phyloP scores from a whole-genome alignment of 2,113 vertebrate species.

The Tachycineta bicolor region DNA sequence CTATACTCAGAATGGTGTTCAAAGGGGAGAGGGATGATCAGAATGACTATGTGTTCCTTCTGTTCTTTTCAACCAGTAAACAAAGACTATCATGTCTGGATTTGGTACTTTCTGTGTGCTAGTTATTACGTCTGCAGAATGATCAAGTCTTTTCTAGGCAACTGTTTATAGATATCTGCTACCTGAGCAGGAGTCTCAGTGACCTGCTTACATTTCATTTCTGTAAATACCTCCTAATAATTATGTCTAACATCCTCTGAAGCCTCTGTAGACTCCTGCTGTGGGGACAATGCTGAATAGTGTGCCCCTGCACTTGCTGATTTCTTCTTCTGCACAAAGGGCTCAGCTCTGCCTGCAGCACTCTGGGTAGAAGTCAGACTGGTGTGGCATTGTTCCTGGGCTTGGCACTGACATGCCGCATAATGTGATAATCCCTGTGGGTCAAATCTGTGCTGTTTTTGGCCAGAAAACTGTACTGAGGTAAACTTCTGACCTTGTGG shows the following conservation, averaged over 20 bases:
- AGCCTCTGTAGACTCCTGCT: not conserved
- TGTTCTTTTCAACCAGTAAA: not conserved
- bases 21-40: not conserved
- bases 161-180: not conserved
- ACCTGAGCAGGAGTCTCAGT: not conserved
- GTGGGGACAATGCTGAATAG: not conserved
- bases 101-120: not conserved
- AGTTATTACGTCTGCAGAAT: not conserved
- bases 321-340: not conserved
- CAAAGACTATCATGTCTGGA: not conserved
- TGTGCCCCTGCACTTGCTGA: accelerated
- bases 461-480: not conserved
- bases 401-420: not conserved
- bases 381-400: not conserved
- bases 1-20: not conserved
- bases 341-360: not conserved
- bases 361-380: not conserved
- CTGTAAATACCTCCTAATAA: not conserved
- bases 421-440: slow-evolving; percentile 58
- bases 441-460: not conserved
- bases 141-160: not conserved
- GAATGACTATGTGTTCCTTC: not conserved
- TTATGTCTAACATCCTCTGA: not conserved
- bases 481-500: slow-evolving; percentile 66
- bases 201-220: not conserved